Evolutionary conservation across 2,888 invertebrate genomes (phyloP).

Genomic region (Venusia cambrica): DNA sequence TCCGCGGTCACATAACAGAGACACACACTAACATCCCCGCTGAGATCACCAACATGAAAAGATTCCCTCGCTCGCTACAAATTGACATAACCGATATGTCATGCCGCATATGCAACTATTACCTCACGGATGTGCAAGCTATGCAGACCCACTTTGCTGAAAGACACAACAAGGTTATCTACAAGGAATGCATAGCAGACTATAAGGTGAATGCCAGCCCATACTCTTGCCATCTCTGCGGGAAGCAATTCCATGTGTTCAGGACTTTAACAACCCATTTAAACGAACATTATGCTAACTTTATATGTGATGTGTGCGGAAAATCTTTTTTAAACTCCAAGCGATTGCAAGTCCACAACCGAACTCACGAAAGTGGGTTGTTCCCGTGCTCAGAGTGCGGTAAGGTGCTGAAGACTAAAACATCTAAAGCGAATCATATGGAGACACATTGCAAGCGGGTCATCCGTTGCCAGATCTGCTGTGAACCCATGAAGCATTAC

Average conservation of each 20-base stretch:
- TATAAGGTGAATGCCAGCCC: constrained; percentile 61
- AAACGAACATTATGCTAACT: constrained; percentile 73
- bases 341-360: constrained; percentile 69
- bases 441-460: constrained; percentile 61
- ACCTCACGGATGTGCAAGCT: constrained; percentile 47
- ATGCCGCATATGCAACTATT: constrained; percentile 52
- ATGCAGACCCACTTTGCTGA: constrained; percentile 55
- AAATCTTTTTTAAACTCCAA: constrained; percentile 74
- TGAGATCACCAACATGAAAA: constrained; percentile 58
- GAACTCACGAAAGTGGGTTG: constrained; percentile 66
- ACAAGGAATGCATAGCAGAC: constrained; percentile 66
- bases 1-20: constrained; percentile 46
- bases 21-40: constrained; percentile 46
- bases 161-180: constrained; percentile 52
- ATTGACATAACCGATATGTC: constrained; percentile 63
- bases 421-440: constrained; percentile 59
- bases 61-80: constrained; percentile 64
- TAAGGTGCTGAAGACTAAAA: constrained; percentile 59
- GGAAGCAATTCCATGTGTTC: constrained; percentile 60
- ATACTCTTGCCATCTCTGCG: constrained; percentile 58
- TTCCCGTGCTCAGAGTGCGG: constrained; percentile 60
- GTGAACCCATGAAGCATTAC: constrained; percentile 67
- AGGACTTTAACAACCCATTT: constrained; percentile 65
- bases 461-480: constrained; percentile 64
- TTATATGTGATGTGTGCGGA: constrained; percentile 73